Evolutionary conservation across 2,888 invertebrate genomes (phyloP), one percentile per base, ranked within the genome.

Genomic region (Drosophila prolongata): DNA sequence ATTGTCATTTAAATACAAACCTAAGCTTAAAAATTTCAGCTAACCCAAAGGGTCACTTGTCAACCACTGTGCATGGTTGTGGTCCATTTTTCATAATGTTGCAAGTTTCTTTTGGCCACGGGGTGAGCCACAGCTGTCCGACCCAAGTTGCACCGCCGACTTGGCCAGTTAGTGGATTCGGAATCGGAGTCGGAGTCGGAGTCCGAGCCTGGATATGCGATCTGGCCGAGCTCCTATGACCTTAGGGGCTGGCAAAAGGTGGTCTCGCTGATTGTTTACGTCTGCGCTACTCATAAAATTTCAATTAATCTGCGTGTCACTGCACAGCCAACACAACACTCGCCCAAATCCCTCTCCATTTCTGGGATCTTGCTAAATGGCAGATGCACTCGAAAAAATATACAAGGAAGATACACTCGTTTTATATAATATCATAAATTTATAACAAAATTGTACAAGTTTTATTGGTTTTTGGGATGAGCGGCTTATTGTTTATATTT

Each of bases 231-330:
- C 84, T 79, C 82, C 73, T 76, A 70, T 85, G 87, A 85, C 87
- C 85, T 80, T 76, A 87, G 86, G 86, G 86, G 81, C 75, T 86
- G 78, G 88, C 72, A 89, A 87, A 87, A 90, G 89, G 89, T 89
- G 90, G 83, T 81, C 85, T 85, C 87, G 90, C 80, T 90, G 90
- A 90, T 89, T 89, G 89, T 79, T 90, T 87, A 80, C 78, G 90
- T 90, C 90, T 89, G 83, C 87, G 81, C 80, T 82, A 84, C 82
- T 87, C 86, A 86, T 86, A 87, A 86, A 86, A 86, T 87, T 87
- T 87, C 86, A 86, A 86, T 86, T 87, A 86, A 87, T 86, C 83
- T 83, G 75, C 80, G 69, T 86, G 87, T 86, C 85, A 87, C 85
- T 85, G 70, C n/a, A 47, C 27, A 43, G 59, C 43, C 54, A 60